Percentiles rank a stretch among this genome's conserved stretches.
These are phyloP conservation scores for Plusia festucae DNA, from an alignment of 2,888 invertebrate species.

Conservation along the genomic window DNA sequence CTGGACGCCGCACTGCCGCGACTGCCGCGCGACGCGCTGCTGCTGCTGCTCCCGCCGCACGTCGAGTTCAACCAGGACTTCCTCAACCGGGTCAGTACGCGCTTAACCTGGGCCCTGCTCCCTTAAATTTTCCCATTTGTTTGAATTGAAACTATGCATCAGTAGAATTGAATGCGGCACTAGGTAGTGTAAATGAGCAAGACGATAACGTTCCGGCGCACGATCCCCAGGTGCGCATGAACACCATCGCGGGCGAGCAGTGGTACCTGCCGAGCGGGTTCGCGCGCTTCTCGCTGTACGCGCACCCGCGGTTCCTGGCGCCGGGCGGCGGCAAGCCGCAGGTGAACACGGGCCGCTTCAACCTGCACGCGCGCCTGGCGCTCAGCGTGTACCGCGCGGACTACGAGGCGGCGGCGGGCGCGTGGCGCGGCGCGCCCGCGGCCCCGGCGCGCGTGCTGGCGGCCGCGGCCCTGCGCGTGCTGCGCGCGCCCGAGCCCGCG, in stretches of 20 bases:
- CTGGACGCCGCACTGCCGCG: conserved; percentile 80
- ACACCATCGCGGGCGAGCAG: conserved; percentile 96
- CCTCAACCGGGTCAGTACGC: conserved; percentile 93
- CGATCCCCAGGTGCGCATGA: conserved; percentile 94
- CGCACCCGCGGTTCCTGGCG: conserved; percentile 91
- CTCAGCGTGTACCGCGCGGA: conserved; percentile 96
- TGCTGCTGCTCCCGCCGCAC: conserved; percentile 91
- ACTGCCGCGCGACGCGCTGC: conserved; percentile 89
- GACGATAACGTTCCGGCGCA: neutral
- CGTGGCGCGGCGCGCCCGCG: conserved; percentile 36
- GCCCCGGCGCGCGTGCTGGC: conserved; percentile 79
- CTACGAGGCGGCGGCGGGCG: conserved; percentile 86
- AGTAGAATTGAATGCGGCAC: too few relatives aligned
- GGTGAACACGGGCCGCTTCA: conserved; percentile 87
- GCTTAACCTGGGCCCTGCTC: too few relatives aligned
- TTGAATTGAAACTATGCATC: too few relatives aligned
- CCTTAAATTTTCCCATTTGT: too few relatives aligned
- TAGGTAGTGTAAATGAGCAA: too few relatives aligned
- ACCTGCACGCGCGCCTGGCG: conserved; percentile 89
- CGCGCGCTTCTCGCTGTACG: conserved; percentile 94
- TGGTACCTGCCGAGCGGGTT: conserved; percentile 98
- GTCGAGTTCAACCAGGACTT: conserved; percentile 94
- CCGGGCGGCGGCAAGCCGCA: conserved; percentile 90
- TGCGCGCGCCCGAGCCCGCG: conserved; percentile 95
- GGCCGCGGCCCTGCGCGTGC: conserved; percentile 90